Conservation (phyloP, 2,797 vertebrate genomes). For the Iguana delicatissima region DNA sequence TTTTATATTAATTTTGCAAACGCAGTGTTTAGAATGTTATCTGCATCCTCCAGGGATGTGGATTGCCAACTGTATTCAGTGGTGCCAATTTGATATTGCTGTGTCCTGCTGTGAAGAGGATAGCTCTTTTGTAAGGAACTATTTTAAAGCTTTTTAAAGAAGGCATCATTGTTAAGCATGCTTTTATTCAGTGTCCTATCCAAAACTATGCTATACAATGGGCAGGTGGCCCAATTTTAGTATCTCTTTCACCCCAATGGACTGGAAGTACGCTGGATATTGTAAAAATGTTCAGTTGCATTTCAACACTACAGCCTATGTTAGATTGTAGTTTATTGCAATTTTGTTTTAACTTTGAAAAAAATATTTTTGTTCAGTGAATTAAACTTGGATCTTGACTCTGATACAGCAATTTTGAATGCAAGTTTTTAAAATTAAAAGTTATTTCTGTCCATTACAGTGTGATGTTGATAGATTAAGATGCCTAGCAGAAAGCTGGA, state of each 20-base stretch:
- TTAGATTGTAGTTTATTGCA: conserved; percentile 81
- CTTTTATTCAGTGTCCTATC: conserved; percentile 65
- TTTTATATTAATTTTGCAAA: conserved; percentile 46
- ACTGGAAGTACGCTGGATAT: conserved; percentile 70
- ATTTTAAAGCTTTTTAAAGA: conserved; percentile 67
- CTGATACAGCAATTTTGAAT: conserved; percentile 79
- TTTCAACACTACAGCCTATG: conserved; percentile 79
- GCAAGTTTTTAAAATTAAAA: conserved; percentile 84
- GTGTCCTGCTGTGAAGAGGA: conserved; percentile 30
- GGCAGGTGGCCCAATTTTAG: conserved; percentile 60
- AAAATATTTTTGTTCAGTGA: conserved; percentile 77
- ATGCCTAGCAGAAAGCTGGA: conserved; percentile 35
- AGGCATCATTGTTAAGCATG: conserved; percentile 64
- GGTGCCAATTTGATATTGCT: conserved; percentile 47
- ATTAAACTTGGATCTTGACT: conserved; percentile 80
- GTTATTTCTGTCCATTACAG: conserved; percentile 79
- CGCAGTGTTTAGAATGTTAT: conserved; percentile 40
- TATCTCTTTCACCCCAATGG: conserved; percentile 45
- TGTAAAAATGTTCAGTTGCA: conserved; percentile 71
- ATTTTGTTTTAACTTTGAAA: conserved; percentile 78
- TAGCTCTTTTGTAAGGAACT: conserved; percentile 73
- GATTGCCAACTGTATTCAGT: background rate
- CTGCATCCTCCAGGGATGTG: conserved; percentile 34
- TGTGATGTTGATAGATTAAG: conserved; percentile 69
- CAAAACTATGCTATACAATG: conserved; percentile 66